These are phyloP conservation scores for Neogobius melanostomus DNA, from an alignment of 2,113 vertebrate genomes.

Conservation along the genomic window DNA sequence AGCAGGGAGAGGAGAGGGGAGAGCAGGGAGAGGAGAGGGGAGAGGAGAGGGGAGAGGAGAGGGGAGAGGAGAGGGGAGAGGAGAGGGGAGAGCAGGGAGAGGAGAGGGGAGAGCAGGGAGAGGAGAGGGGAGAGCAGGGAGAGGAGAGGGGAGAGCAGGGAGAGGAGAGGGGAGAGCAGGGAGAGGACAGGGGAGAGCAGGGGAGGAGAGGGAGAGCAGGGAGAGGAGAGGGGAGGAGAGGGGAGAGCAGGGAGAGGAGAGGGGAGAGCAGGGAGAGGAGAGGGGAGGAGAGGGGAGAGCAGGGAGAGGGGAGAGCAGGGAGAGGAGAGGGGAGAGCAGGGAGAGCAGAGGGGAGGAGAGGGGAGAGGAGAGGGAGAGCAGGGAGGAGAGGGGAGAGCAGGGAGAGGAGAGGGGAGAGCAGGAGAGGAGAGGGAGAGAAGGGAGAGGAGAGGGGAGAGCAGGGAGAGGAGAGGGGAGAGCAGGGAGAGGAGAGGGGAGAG, in stretches of 20 bases:
- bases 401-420: constrained; percentile 20
- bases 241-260: no score
- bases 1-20: constrained; percentile 26
- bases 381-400: constrained; percentile 12
- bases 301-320: no score
- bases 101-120: background rate
- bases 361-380: background rate
- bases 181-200: no score
- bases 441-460: constrained; percentile 11
- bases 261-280: no score
- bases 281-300: no score
- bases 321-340: background rate
- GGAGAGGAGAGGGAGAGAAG: background rate
- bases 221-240: no score
- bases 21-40: constrained; percentile 5
- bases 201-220: no score
- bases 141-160: no score
- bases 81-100: background rate
- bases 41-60: background rate
- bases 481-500: no score
- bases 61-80: background rate
- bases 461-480: background rate
- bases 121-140: no score
- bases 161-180: no score
- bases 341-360: background rate